Conservation (phyloP, 2,888 invertebrate species). For the Andrena dorsata region DNA sequence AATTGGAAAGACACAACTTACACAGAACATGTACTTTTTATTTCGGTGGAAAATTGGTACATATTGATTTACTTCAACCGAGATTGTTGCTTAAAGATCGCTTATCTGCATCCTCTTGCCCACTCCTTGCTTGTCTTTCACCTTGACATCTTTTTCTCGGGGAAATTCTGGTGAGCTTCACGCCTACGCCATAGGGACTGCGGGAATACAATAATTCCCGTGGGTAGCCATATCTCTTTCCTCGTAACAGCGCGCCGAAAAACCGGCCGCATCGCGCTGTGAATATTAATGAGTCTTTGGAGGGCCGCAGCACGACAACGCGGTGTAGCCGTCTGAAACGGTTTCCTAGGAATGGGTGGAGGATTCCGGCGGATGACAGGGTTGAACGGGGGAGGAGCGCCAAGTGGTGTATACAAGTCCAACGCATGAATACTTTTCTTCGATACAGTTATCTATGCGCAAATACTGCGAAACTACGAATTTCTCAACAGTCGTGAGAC, state of each 20-base stretch:
- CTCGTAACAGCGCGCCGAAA: slow-evolving; percentile 80
- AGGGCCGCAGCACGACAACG: slow-evolving; percentile 32
- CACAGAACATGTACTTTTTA: background rate
- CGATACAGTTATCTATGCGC: background rate
- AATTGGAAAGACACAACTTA: too few relatives aligned
- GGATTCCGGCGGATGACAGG: slow-evolving; percentile 47
- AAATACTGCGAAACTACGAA: background rate
- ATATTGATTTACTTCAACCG: background rate
- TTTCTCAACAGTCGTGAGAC: background rate
- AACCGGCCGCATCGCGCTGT: slow-evolving; percentile 79
- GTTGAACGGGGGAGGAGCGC: slow-evolving; percentile 19
- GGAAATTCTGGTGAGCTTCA: slow-evolving; percentile 39
- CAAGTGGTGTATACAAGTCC: slow-evolving; percentile 65
- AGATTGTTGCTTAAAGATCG: background rate
- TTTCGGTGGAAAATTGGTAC: background rate
- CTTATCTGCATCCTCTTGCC: background rate
- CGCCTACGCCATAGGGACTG: slow-evolving; percentile 63
- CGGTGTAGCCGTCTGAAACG: slow-evolving; percentile 46
- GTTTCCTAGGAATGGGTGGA: slow-evolving; percentile 37
- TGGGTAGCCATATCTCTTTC: slow-evolving; percentile 81
- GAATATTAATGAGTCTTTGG: slow-evolving; percentile 81
- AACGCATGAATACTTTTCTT: slow-evolving; percentile 74
- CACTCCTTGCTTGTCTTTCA: slow-evolving; percentile 3
- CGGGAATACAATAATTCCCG: slow-evolving; percentile 79
- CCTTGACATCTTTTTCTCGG: slow-evolving; percentile 33